Base-by-base conservation (phyloP, 2,888 invertebrate species). In the Drosophila formosana region DNA sequence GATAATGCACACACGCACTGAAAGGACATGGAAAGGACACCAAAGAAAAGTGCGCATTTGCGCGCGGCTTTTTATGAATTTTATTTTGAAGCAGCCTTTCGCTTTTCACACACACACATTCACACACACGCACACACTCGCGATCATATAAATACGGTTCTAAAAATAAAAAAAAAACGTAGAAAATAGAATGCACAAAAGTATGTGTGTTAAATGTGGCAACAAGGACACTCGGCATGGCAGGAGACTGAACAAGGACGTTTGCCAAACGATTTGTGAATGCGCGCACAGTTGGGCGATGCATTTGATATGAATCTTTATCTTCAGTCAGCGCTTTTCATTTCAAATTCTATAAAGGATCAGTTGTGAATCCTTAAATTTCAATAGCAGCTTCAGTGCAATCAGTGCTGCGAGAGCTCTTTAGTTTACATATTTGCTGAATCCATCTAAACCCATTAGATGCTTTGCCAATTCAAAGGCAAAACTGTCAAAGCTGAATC, bases 21-120 rank as follows among this genome's bases (percentile, higher is more conserved):
- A 66, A 74, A 72, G 72, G 70, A 64, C 66, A 56, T 61, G 52
- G 61, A 71, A 77, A 72, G 53, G 58, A 68, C 49, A 66, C 39
- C 66, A 74, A 67, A 67, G 70, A 65, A 67, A 85, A 78, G 77
- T 79, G 82, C 81, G 81, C 80, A 80, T 67, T 80, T 82, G 76
- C 69, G 50, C 65, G 60, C 57, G 62, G 75, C 74, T 77, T 72
- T 84, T 73, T 78, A 68, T 65, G 58, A 67, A 50, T 66, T 67
- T 68, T 61, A 49, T 58, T 69, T 70, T 60, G 66, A 70, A 72
- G 60, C 70, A 62, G 72, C 69, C 62, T 76, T 84, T 78, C 71
- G 56, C 78, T 73, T 80, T 78, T 65, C 55, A 62, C 47, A 32
- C 50, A 52, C 46, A 41, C 55, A 62, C 41, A 23, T 45, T 39